Evolutionary conservation across 2,113 vertebrate species (phyloP), one percentile per base, ranked within the genome.

Genomic region (Theropithecus gelada): DNA sequence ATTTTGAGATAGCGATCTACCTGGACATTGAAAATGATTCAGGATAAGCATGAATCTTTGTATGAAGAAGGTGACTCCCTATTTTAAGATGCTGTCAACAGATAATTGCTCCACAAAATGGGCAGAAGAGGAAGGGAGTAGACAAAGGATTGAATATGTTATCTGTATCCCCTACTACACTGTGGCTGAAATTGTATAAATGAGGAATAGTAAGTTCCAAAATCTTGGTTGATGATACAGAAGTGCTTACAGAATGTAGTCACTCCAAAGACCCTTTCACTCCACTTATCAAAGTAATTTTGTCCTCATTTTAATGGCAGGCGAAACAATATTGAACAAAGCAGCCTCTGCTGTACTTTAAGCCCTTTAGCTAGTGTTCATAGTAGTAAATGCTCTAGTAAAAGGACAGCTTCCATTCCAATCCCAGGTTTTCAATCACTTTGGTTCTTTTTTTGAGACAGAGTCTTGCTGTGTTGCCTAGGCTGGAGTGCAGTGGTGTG

Each of bases 241-340:
- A 84, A 9, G 57, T 81, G 22, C 83, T 93, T 79, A 72, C 7
- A 81, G 79, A 96, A 88, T 43, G 40, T 45, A 61, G 93, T 90
- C 40, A 81, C 27, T 88, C 86, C 82, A 68, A 43, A 91, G 68
- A 72, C 76, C 25, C 75, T 90, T 96, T 61, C 45, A 23, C 61
- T 80, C 80, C 86, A 96, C 66, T 96, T 90, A 93, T 86, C 96
- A 87, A 90, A 85, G 55, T 57, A 94, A 87, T 93, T 94, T 82
- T 95, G 82, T 92, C 84, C 73, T 93, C 76, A 68, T 0, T 76
- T 90, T 82, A 95, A 97, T 52, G 40, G 48, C 85, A 91, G 82
- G 93, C 89, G 79, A 97, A 89, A 95, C 79, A 96, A 48, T 96
- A 97, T 35, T 90, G 92, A 94, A 94, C 89, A 95, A 95, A 93